Conservation (phyloP, 2,888 invertebrate genomes). For the Brenthis ino region DNA sequence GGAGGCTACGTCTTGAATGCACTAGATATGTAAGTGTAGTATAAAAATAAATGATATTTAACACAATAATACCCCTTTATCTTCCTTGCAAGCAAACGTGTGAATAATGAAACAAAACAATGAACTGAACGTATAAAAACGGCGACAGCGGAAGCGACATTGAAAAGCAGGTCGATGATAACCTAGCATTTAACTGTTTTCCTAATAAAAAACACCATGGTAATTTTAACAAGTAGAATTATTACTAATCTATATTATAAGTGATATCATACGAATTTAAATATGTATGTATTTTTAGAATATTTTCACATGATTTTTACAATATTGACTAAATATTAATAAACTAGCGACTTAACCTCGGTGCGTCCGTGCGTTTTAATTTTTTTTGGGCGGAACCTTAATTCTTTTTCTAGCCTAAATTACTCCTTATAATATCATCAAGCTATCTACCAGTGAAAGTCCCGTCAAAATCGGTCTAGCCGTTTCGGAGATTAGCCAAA, state of each 20-base stretch:
- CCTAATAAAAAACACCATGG: slow-evolving; percentile 1
- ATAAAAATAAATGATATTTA: background rate
- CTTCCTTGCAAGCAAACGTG: slow-evolving; percentile 21
- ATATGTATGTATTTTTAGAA: too few species aligned
- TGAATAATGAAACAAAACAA: slow-evolving; percentile 34
- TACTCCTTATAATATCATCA: too few species aligned
- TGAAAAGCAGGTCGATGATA: slow-evolving; percentile 37
- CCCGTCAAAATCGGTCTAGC: too few species aligned
- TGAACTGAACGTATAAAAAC: slow-evolving; percentile 27
- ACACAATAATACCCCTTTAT: slow-evolving; percentile 3
- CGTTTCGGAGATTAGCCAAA: too few species aligned
- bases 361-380: too few species aligned
- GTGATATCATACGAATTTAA: too few species aligned
- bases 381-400: too few species aligned
- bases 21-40: background rate
- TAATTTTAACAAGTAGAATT: background rate
- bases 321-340: too few species aligned
- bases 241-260: background rate
- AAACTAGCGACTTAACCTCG: too few species aligned
- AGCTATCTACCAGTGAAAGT: too few species aligned
- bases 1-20: background rate
- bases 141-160: slow-evolving; percentile 34
- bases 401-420: too few species aligned
- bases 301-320: too few species aligned
- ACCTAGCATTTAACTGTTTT: slow-evolving; percentile 17